Percentiles rank a stretch among this genome's conserved stretches.
phyloP scores from a whole-genome alignment of 2,113 vertebrate genomes.

The Tichodroma muraria region DNA sequence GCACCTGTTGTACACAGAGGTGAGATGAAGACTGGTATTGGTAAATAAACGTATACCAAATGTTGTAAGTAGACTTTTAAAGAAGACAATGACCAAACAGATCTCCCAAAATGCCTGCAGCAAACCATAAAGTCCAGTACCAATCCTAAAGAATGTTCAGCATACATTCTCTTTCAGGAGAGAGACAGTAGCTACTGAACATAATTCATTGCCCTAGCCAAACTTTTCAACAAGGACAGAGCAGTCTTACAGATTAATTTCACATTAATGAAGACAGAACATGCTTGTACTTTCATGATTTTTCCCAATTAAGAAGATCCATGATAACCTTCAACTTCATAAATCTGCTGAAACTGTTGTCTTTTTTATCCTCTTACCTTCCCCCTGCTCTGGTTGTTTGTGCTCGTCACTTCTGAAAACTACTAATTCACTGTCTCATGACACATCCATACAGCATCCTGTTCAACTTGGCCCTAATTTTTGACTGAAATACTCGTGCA shows the following conservation, averaged over 20 bases:
- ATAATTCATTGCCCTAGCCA: neutral
- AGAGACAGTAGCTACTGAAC: neutral
- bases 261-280: neutral
- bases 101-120: neutral
- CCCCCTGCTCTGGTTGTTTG: neutral
- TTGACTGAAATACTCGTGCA: neutral
- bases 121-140: neutral
- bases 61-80: neutral
- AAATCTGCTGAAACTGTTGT: neutral
- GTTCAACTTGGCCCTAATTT: neutral
- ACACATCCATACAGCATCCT: neutral
- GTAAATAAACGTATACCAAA: neutral
- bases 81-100: neutral
- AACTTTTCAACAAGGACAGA: neutral
- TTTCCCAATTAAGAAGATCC: neutral
- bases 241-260: neutral
- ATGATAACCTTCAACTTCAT: neutral
- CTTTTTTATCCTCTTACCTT: neutral
- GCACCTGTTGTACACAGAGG: neutral
- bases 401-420: neutral
- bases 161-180: neutral
- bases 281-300: neutral
- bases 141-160: neutral
- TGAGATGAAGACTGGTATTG: neutral
- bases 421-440: neutral